Evolutionary conservation across 1,140 invertebrate species (phyloP), one percentile per base, ranked within the genome.

Genomic region (Drosophila aff.): DNA sequence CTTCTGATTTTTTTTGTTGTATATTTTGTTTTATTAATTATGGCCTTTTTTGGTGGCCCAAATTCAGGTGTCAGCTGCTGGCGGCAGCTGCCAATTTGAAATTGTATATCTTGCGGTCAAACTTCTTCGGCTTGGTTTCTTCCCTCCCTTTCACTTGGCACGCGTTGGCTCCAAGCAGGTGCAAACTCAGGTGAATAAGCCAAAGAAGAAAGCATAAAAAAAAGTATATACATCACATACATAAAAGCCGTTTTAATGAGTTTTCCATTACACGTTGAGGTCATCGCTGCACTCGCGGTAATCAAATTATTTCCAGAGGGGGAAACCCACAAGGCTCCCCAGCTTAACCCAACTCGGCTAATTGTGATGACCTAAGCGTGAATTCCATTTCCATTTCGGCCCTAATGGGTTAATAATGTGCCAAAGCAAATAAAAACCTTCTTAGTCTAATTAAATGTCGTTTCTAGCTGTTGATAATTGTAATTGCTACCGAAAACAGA

Each of bases 41-140:
- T 85, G 78, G 66, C 52, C 80, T 75, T 76, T 71, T 55, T 53
- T 58, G 55, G 44, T 79, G 76, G 58, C 76, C 80, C 49, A 62
- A 50, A 67, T 55, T 73, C 46, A 59, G 52, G 69, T 58, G 58
- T 65, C 46, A 58, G 64, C 77, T 72, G 80, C 75, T 81, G 23
- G 57, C 65, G 66, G 71, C 82, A 86, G 82, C 82, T 85, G 82
- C 41, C 68, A 86, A 86, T 82, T 81, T 81, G 81, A 80, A 77
- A 84, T 84, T 80, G 55, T 68, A 83, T 84, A 84, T 63, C 47
- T 61, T 83, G 81, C 57, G 81, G 81, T 63, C 71, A 79, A 60
- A 58, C 36, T 43, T 66, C 49, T n/a, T 38, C 13, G n/a, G 16
- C 16, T 21, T 47, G 21, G 31, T 44, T 72, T 26, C n/a, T 23